Conservation (phyloP, 2,113 vertebrate species). For the Probosciger aterrimus region DNA sequence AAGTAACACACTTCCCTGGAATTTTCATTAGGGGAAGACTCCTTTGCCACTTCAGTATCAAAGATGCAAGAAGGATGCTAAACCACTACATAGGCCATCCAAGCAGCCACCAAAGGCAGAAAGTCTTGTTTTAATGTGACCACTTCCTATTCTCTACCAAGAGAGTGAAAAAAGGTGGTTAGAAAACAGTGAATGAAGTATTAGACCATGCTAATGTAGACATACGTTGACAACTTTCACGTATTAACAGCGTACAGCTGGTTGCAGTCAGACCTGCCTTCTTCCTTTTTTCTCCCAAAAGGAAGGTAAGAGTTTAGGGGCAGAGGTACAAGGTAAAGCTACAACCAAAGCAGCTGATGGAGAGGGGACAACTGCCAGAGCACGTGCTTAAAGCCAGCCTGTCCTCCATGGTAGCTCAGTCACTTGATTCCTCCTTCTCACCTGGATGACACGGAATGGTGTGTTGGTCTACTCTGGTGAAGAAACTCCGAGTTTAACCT, state of each 20-base stretch:
- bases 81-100: background rate
- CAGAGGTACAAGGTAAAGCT: background rate
- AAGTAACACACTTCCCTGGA: background rate
- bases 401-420: background rate
- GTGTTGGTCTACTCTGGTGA: accelerated
- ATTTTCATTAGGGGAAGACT: background rate
- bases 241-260: accelerated
- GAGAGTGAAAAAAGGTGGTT: background rate
- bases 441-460: accelerated
- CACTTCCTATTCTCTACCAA: background rate
- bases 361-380: background rate
- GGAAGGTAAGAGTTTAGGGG: background rate
- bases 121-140: background rate
- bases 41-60: background rate
- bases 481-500: background rate
- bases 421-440: background rate
- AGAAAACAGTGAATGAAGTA: background rate
- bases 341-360: accelerated
- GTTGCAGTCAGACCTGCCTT: background rate
- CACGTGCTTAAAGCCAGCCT: background rate
- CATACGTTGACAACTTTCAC: background rate
- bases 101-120: background rate
- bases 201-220: accelerated
- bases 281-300: background rate
- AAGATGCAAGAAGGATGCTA: background rate